Evolutionary conservation across 2,797 vertebrate species (phyloP).

Genomic region (Acipenser transmontanus): DNA sequence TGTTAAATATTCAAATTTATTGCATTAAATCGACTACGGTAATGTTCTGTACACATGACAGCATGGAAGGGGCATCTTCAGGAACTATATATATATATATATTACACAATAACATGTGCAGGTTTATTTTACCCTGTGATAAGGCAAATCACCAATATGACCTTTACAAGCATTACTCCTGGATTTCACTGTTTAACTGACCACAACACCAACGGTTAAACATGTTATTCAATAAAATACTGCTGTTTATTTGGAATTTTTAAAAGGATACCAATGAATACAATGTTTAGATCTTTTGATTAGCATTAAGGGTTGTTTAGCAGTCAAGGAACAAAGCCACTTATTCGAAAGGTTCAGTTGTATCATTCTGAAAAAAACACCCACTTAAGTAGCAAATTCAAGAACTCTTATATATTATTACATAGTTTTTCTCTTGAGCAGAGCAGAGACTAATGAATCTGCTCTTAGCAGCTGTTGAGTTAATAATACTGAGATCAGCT

Average conservation of each 20-base stretch:
- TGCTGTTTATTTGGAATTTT: not conserved
- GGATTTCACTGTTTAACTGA: not conserved
- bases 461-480: too few species aligned
- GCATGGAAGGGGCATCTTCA: not conserved
- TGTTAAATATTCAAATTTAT: not conserved
- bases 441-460: too few species aligned
- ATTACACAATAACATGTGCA: not conserved
- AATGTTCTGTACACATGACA: slow-evolving; percentile 1
- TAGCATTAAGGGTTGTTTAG: too few species aligned
- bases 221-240: not conserved
- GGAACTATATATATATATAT: not conserved
- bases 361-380: too few species aligned
- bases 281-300: too few species aligned
- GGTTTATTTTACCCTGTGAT: not conserved
- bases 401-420: too few species aligned
- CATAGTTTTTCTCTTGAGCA: too few species aligned
- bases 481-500: too few species aligned
- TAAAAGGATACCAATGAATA: too few species aligned
- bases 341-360: too few species aligned
- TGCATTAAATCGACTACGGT: not conserved
- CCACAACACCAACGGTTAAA: not conserved
- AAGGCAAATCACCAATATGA: not conserved
- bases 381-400: too few species aligned
- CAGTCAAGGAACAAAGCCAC: too few species aligned
- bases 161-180: not conserved